Base-by-base conservation (phyloP, 1,140 invertebrate species). In the Megalopta genalis region DNA sequence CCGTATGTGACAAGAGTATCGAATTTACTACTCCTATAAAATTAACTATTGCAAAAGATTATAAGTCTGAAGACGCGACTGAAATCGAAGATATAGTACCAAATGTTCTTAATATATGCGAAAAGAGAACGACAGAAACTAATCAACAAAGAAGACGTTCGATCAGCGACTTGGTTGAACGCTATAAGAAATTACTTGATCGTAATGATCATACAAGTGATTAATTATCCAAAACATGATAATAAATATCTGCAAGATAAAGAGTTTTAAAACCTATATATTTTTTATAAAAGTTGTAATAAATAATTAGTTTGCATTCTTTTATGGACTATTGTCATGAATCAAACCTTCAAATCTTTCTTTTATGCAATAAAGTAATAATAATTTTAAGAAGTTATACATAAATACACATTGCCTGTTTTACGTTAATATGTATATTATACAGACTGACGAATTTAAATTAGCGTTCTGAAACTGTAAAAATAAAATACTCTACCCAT, bases 151-250 rank as follows among this genome's bases (percentile, higher is more conserved):
- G 1, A 7, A 57, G 64, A 21, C 63, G 39, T 72, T 72, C 60
- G 6, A 63, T 63, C n/a, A 80, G 89, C 3, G 90, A 91, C 80
- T 87, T 91, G 77, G 88, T 91, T 0, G 89, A 90, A 68, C 88
- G 90, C 66, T 91, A 90, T 63, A 90, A 88, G 65, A 89, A 86
- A 73, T 7, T 91, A 52, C 39, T 90, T 16, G 80, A 88, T 77
- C 7, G 0, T 1, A 70, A 46, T n/a, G 72, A 62, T 77, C 65
- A 64, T 63, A 23, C 60, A 57, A 84, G 14, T 70, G 42, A 32
- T 64, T 12, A 82, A 2, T 68, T 16, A 2, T 12, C 7, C 14
- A 77, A 46, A 60, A 37, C 21, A 59, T 9, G 52, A 73, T 32
- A 32, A 71, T 46, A 42, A 77, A 79, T 73, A 73, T 67, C 1